Percentiles rank a stretch among this genome's conserved stretches.
These are phyloP conservation scores for Bolinopsis microptera DNA, from an alignment of 37 sponge, comb jelly and placozoan genomes.

Conservation along the genomic window DNA sequence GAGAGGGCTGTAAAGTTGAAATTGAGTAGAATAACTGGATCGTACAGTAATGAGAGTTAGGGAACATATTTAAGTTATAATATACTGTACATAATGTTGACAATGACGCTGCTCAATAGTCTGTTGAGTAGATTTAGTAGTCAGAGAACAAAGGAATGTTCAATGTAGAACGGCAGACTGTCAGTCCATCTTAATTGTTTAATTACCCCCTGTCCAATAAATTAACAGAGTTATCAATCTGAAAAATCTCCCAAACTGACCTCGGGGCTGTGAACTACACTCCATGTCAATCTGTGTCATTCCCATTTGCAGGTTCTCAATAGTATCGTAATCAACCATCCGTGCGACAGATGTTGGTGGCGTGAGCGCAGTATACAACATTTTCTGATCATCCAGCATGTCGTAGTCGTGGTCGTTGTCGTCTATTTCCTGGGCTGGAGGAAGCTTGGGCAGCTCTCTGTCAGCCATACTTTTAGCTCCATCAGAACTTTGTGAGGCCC, in stretches of 20 bases:
- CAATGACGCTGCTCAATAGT: too few relatives aligned
- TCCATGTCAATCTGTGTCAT: neutral
- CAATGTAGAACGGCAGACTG: too few relatives aligned
- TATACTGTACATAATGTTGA: too few relatives aligned
- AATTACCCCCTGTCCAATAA: too few relatives aligned
- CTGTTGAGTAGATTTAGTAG: too few relatives aligned
- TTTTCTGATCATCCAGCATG: neutral
- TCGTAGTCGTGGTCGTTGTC: slow-evolving; percentile 28
- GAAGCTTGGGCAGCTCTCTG: slow-evolving; percentile 28
- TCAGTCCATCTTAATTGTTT: too few relatives aligned
- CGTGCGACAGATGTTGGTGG: neutral
- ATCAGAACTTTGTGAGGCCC: neutral
- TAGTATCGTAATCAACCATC: neutral
- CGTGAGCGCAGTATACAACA: neutral
- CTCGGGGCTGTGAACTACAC: too few relatives aligned
- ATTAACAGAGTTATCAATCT: too few relatives aligned
- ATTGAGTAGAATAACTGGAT: slow-evolving; percentile 2
- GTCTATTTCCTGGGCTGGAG: neutral
- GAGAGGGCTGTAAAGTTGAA: neutral
- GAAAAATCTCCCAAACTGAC: too few relatives aligned
- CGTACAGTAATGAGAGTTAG: too few relatives aligned
- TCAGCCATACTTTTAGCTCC: slow-evolving; percentile 25
- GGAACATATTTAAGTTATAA: too few relatives aligned
- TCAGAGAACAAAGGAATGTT: too few relatives aligned
- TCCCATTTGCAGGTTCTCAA: neutral